A percentile compares a stretch with the other conserved stretches of the same genome.
phyloP scores from a whole-genome alignment of 2,113 vertebrate species.

The Oryzias melastigma region DNA sequence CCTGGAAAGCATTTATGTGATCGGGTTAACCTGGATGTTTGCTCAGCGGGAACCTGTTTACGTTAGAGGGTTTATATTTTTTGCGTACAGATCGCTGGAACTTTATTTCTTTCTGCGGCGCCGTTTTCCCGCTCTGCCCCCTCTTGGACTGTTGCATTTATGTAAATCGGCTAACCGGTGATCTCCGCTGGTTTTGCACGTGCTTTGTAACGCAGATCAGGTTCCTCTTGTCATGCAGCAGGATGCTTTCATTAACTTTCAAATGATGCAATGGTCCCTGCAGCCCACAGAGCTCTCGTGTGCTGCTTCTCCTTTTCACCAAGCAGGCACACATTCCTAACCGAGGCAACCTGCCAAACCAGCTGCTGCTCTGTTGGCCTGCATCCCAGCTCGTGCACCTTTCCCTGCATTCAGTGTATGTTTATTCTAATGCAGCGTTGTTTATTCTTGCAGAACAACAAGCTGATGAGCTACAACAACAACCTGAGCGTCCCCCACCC shows the following conservation, averaged over 20 bases:
- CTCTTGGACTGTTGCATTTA: neutral
- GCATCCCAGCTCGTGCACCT: conserved; percentile 53
- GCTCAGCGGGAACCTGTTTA: conserved; percentile 1
- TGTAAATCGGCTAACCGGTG: conserved; percentile 21
- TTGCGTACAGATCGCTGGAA: neutral
- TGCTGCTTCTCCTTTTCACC: conserved; percentile 62
- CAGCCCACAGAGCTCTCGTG: conserved; percentile 44
- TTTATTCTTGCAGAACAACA: conserved; percentile 84
- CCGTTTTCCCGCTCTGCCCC: neutral
- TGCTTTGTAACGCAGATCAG: conserved; percentile 18
- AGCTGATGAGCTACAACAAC: conserved; percentile 89
- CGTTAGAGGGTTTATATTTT: neutral
- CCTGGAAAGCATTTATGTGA: neutral
- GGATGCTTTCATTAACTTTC: conserved; percentile 52
- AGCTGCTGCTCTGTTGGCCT: conserved; percentile 74
- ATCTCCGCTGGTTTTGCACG: conserved; percentile 6
- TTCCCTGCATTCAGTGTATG: neutral
- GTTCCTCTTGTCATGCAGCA: conserved; percentile 31
- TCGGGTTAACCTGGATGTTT: neutral
- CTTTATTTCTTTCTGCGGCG: neutral
- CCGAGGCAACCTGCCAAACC: conserved; percentile 70
- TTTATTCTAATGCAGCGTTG: conserved; percentile 13
- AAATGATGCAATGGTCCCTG: conserved; percentile 53
- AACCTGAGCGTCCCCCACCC: conserved; percentile 72
- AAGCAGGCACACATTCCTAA: conserved; percentile 68